Evolutionary conservation across 2,888 invertebrate species (phyloP).

Genomic region (Nymphalis urticae): DNA sequence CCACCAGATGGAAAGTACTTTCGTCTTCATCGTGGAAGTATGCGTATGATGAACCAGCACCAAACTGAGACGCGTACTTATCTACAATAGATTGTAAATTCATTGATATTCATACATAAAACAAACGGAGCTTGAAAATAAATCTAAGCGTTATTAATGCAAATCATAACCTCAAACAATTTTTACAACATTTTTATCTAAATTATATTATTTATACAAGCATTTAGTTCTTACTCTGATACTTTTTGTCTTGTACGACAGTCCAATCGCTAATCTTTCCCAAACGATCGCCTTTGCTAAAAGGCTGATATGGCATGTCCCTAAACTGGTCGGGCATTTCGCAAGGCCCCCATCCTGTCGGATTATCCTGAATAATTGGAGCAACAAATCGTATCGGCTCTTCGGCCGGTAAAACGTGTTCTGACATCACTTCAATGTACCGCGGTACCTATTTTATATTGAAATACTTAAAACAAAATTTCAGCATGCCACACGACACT

Average conservation of each 20-base stretch:
- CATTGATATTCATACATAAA: not conserved
- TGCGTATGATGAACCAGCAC: conserved; percentile 97
- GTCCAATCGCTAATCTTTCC: conserved; percentile 99
- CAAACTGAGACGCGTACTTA: conserved; percentile 95
- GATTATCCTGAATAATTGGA: conserved; percentile 91
- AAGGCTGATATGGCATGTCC: conserved; percentile 99
- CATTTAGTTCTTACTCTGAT: conserved; percentile 86
- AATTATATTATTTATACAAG: not conserved
- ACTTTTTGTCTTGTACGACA: conserved; percentile 96
- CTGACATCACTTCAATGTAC: conserved; percentile 60
- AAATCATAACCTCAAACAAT: conserved; percentile 38
- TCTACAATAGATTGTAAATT: conserved; percentile 70
- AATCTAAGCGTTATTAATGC: not conserved
- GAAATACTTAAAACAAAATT: conserved; percentile 11
- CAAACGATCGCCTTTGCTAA: conserved; percentile 98
- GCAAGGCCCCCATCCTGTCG: conserved; percentile 98
- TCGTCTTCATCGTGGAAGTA: conserved; percentile 99
- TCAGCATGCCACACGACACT: conserved; percentile 61
- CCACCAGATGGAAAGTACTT: conserved; percentile 98
- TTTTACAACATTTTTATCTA: not conserved
- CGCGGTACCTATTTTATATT: conserved; percentile 36
- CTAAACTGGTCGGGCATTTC: conserved; percentile 96
- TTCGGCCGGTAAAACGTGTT: conserved; percentile 80
- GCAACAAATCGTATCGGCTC: conserved; percentile 85
- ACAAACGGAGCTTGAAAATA: not conserved